A percentile compares a stretch with the other conserved stretches of the same genome.
phyloP scores from a whole-genome alignment of 2,797 vertebrate genomes.

The Melanotaenia trifasciata region DNA sequence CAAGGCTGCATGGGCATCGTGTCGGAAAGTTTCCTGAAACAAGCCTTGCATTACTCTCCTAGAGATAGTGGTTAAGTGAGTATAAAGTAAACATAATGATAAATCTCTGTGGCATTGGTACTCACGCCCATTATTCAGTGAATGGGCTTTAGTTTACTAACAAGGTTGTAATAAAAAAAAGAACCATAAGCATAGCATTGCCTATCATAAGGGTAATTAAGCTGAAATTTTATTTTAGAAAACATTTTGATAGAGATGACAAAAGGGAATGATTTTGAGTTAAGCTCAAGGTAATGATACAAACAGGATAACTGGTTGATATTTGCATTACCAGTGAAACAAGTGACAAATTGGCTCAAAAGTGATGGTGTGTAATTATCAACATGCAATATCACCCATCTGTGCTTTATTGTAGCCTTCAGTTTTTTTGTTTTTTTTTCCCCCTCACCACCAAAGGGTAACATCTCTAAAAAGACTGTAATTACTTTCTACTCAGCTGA shows the following conservation, averaged over 20 bases:
- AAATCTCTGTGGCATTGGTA: slow-evolving; percentile 32
- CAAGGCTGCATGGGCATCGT: too few relatives aligned
- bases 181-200: slow-evolving; percentile 5
- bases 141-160: slow-evolving; percentile 9
- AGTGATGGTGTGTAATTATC: slow-evolving; percentile 68
- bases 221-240: slow-evolving; percentile 28
- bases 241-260: slow-evolving; percentile 14
- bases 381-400: slow-evolving; percentile 69
- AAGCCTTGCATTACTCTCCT: too few relatives aligned
- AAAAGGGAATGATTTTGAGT: slow-evolving; percentile 26
- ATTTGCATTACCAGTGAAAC: slow-evolving; percentile 48
- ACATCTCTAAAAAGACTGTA: slow-evolving; percentile 72
- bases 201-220: slow-evolving; percentile 25
- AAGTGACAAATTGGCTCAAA: slow-evolving; percentile 38
- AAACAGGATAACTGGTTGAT: slow-evolving; percentile 55
- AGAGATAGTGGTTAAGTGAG: too few relatives aligned
- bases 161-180: background rate
- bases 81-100: too few relatives aligned
- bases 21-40: too few relatives aligned
- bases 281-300: slow-evolving; percentile 36
- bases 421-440: slow-evolving; percentile 3
- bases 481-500: slow-evolving; percentile 68
- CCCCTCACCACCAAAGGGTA: slow-evolving; percentile 49
- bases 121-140: slow-evolving; percentile 18
- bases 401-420: slow-evolving; percentile 61